Base-by-base conservation (phyloP, 92 coral and sea anemone genomes). In the Porites evermanni region DNA sequence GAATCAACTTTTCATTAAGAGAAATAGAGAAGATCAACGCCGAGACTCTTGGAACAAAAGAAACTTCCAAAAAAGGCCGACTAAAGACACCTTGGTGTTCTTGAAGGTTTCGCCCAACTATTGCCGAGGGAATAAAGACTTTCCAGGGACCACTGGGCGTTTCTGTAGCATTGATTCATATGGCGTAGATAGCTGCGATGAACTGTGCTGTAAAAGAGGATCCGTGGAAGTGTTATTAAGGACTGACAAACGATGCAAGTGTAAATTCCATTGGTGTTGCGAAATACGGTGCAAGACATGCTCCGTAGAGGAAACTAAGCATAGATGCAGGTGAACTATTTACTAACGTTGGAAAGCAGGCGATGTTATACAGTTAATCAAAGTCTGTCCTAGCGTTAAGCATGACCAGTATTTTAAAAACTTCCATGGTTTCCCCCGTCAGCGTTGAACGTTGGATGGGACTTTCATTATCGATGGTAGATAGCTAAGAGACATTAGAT, bases 251-350 rank as follows among this genome's bases (percentile, higher is more conserved):
- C 72, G 75, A 67, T 95, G 98, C 85, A 47, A 72, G 69, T 95
- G 98, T 59, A 90, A 90, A 67, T 95, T 95, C 44, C 82, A 84
- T 38, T 95, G 96, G 96, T 95, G 98, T 69, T 97, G 99, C 67
- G 82, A 79, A 18, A 98, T 97, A 13, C 67, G 64, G 29, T 97
- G 99, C 64, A 64, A 97, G 53, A 73, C 26, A 21, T 97, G 99
- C 64, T 53, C 87, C 64, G 83, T 74, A 29, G 67, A 32, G 5
- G 84, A 86, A 10, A 93, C 86, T 52, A 78, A 67, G 65, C 81
- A 93, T 72, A 89, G 87, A 52, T 97, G 99, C 71, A 89, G 88
- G 82, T 95, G 81, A 90, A 64, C 23, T 38, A 38, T 38, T 38
- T 38, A 38, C 47, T 38, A 38, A 4, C 5, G 47, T 4, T 38